Evolutionary conservation across 2,888 invertebrate species (phyloP), one percentile per base, ranked within the genome.

Genomic region (Leucania comma): DNA sequence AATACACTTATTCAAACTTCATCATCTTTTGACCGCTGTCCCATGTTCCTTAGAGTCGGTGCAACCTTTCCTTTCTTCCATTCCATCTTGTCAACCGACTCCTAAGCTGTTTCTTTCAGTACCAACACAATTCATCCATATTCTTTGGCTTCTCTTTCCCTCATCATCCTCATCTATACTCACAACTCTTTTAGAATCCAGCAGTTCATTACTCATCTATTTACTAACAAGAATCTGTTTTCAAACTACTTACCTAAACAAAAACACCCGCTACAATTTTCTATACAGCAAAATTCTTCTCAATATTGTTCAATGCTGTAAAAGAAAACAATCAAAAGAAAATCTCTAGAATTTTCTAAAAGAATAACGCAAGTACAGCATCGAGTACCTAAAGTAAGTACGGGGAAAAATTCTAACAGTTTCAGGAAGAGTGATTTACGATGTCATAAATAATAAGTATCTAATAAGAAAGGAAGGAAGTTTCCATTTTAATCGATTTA

Each of bases 391-490:
- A 59, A 68, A 56, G 66, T 71, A 80, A 61, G 35, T 81, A 66
- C 60, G 26, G 35, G 26, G 68, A 56, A 71, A 74, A 76, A 71
- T 80, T 81, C 71, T 51, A 66, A 73, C 73, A 67, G 82, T 58
- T 75, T 60, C 72, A 22, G 53, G 8, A 32, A 29, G 80, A 74
- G 69, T 86, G 87, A 88, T 88, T 87, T 88, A 88, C 73, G 78
- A 75, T 62, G 76, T 78, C 86, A 84, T 88, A 88, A 88, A 88
- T 88, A 88, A 88, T 86, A 85, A 87, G 83, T 83, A 84, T 85
- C 84, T 86, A 86, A 88, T 88, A 88, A 87, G 80, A 62, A 69
- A 68, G 75, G 61, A 66, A 57, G 72, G 75, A 78, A 82, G 73
- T 83, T 83, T 83, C 53, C 84, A 81, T 75, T 81, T 80, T 84